phyloP scores from a whole-genome alignment of 2,888 invertebrate genomes.

The Noctua janthina region DNA sequence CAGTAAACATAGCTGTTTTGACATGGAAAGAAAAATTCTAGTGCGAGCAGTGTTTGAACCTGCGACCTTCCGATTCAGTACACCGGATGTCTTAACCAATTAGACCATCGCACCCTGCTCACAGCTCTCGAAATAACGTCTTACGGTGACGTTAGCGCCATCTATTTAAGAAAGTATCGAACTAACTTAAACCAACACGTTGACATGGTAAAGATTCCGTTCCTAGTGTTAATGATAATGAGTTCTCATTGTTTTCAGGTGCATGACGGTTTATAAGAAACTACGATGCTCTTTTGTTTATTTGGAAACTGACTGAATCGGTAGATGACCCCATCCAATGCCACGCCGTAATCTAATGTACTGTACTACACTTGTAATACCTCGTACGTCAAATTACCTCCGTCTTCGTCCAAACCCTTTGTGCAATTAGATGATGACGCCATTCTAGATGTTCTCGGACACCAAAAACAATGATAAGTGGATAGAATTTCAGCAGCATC shows the following conservation, averaged over 20 bases:
- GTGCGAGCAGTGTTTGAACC: no score
- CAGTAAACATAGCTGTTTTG: no score
- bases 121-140: no score
- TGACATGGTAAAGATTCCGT: no score
- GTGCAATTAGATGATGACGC: background rate
- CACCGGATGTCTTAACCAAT: no score
- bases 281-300: background rate
- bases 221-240: conserved; percentile 9
- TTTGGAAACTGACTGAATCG: background rate
- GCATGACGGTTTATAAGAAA: background rate
- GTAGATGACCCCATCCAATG: background rate
- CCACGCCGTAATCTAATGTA: background rate
- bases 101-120: no score
- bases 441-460: background rate
- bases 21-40: no score
- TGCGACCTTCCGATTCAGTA: no score
- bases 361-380: background rate
- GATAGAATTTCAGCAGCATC: background rate
- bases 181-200: no score
- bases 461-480: background rate
- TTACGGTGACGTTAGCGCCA: no score
- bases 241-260: conserved; percentile 4
- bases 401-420: no score
- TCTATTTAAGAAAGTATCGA: no score
- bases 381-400: background rate